phyloP scores from a whole-genome alignment of 2,113 vertebrate species.

The Callorhinus ursinus region DNA sequence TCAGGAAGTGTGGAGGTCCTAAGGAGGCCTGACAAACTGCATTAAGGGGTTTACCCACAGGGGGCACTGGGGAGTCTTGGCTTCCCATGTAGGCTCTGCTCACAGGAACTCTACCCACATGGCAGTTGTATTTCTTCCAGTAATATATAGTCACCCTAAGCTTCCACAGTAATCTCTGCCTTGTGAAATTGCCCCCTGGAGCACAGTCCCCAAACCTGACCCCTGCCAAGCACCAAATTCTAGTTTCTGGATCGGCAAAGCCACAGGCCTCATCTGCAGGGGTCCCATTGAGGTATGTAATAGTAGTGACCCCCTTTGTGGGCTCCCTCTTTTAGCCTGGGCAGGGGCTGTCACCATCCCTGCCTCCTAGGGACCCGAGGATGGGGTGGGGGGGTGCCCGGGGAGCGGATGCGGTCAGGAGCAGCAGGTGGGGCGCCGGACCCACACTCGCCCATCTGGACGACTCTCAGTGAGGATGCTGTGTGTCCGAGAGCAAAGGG shows the following conservation, averaged over 20 bases:
- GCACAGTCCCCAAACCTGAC: not conserved
- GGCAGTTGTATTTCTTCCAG: not conserved
- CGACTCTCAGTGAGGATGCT: not conserved
- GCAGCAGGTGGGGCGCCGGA: no score
- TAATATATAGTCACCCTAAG: not conserved
- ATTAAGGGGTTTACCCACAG: no score
- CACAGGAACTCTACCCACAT: no score
- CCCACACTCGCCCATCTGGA: rapidly evolving
- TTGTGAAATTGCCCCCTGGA: not conserved
- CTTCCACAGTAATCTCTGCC: not conserved
- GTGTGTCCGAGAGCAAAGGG: not conserved
- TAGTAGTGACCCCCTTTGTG: rapidly evolving
- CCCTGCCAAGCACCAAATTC: not conserved
- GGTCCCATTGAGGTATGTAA: not conserved
- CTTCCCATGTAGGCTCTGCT: not conserved
- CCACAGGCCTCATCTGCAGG: not conserved
- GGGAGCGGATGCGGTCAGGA: not conserved
- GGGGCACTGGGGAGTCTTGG: rapidly evolving
- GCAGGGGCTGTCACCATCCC: not conserved
- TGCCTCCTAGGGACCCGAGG: not conserved
- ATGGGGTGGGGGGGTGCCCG: rapidly evolving
- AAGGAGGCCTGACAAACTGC: not conserved
- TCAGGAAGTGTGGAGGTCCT: not conserved
- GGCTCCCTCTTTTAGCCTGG: not conserved
- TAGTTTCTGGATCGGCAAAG: not conserved